Percentiles rank a stretch among this genome's conserved stretches.
phyloP scores from a whole-genome alignment of 2,888 invertebrate species.

The Aphidius colemani region DNA sequence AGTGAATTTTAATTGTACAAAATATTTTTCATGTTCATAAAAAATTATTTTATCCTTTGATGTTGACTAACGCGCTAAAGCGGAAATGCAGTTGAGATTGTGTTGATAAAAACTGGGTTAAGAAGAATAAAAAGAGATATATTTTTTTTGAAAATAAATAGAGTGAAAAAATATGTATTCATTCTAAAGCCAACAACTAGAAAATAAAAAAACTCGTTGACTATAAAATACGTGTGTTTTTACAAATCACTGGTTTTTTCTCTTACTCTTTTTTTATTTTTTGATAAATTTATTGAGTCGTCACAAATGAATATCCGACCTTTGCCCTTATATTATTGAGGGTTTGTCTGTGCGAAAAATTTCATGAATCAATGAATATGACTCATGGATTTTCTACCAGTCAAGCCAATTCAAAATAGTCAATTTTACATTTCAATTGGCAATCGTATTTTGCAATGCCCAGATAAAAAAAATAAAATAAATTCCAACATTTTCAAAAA shows the following conservation, averaged over 20 bases:
- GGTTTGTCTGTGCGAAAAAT: too few species aligned
- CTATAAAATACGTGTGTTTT: constrained; percentile 28
- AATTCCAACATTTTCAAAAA: not conserved
- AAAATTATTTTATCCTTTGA: constrained; percentile 17
- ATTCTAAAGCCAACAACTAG: constrained; percentile 11
- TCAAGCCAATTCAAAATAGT: too few species aligned
- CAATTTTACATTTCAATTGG: too few species aligned
- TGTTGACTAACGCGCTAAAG: not conserved
- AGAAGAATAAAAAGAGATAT: constrained; percentile 12
- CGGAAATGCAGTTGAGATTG: constrained; percentile 23
- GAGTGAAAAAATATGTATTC: constrained; percentile 7
- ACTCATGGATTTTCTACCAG: too few species aligned
- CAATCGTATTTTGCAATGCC: not conserved
- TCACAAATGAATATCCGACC: not conserved
- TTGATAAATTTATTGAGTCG: too few species aligned
- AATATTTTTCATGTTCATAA: constrained; percentile 2
- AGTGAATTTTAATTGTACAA: not conserved
- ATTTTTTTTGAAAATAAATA: constrained; percentile 13
- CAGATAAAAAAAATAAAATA: not conserved
- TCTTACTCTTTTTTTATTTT: not conserved
- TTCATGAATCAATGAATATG: too few species aligned
- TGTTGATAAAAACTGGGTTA: constrained; percentile 23
- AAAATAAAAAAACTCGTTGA: constrained; percentile 30
- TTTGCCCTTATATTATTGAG: constrained; percentile 17
- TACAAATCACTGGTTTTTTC: constrained; percentile 30